phyloP scores from a whole-genome alignment of 2,113 vertebrate genomes.

The Chloroceryle aenea region DNA sequence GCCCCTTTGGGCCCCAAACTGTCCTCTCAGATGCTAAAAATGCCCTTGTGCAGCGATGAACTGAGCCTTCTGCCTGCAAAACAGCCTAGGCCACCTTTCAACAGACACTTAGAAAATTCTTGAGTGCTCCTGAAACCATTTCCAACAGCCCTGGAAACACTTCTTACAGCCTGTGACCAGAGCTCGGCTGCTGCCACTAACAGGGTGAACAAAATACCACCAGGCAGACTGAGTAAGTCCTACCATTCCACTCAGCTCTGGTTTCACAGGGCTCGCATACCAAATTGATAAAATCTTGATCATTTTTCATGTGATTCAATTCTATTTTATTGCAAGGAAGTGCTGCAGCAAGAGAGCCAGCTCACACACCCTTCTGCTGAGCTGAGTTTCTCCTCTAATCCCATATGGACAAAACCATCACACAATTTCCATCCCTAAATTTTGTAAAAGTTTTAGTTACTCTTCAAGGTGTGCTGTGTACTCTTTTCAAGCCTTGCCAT shows the following conservation, averaged over 20 bases:
- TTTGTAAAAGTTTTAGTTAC: not conserved
- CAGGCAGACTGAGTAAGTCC: not conserved
- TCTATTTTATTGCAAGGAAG: constrained; percentile 1
- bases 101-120: not conserved
- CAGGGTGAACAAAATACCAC: not conserved
- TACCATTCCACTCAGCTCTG: not conserved
- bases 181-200: not conserved
- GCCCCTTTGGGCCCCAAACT: not conserved
- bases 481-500: not conserved
- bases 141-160: not conserved
- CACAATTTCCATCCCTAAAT: not conserved
- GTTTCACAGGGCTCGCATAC: not conserved
- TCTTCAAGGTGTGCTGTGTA: not conserved
- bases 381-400: not conserved
- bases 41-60: not conserved
- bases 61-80: not conserved
- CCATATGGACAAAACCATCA: not conserved
- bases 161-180: not conserved
- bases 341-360: not conserved
- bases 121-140: not conserved
- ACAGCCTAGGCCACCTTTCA: not conserved
- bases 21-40: not conserved
- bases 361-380: not conserved
- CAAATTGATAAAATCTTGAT: not conserved
- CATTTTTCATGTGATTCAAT: not conserved